Evolutionary conservation across 2,888 invertebrate genomes (phyloP), one percentile per base, ranked within the genome.

Genomic region (Frankliniella intonsa): DNA sequence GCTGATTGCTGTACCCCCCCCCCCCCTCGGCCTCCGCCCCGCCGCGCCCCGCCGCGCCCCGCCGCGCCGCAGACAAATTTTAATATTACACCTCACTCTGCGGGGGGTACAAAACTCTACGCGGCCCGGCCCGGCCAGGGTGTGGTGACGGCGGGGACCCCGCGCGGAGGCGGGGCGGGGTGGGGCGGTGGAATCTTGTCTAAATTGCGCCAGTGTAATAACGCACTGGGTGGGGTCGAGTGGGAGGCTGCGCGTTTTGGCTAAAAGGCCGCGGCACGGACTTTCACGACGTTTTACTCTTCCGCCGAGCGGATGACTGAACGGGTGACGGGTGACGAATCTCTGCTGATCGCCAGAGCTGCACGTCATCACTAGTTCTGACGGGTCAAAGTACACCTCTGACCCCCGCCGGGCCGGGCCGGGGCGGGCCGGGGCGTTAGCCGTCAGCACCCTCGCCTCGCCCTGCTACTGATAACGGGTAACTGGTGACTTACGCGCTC

Each of bases 141-240:
- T 38, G 3, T 38, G 38, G 38, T 38, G 38, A 38, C 38, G 38
- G 38, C 5, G 38, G 38, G 38, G 38, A 38, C 38, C 3, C n/a
- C 55, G 51, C 51, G 51, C 51, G 9, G 51, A 11, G 51, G 51
- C 10, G 55, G 14, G 12, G n/a, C n/a, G 55, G 12, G 55, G 19
- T 55, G 62, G 7, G 62, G 62, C 55, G 55, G 55, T 3, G 62
- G 62, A 62, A 22, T 12, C 69, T 76, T 25, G 22, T 76, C 25
- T 76, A 76, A 76, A 76, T 76, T 76, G 69, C 22, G 69, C 69
- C 12, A n/a, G 69, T 22, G 69, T 76, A 76, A 76, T 76, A 76
- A 22, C 69, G 62, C 69, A 76, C 22, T 22, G 69, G 69, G 69
- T 12, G 69, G 69, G 69, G 22, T 9, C 65, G 65, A n/a, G 65